Base-by-base conservation (phyloP, 2,113 vertebrate species). In the Stigmatopora argus region DNA sequence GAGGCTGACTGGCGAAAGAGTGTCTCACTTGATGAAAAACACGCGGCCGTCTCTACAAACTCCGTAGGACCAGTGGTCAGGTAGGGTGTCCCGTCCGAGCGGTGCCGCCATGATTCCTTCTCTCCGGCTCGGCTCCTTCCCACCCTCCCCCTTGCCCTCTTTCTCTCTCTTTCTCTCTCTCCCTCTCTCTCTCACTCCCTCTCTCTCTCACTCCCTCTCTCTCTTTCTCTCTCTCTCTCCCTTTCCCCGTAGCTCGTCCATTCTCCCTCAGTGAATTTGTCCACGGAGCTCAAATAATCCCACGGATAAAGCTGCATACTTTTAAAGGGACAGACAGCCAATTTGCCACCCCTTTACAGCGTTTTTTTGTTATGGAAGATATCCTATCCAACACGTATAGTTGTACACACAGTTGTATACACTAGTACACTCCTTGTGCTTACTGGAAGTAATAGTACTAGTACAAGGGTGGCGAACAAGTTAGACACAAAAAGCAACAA, bases 21-120 rank as follows among this genome's bases (percentile, higher is more conserved):
- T 14, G 26, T 61, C 94, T 92, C 87, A 98, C 95, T 95, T 92
- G 70, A 96, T 95, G 57, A 98, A 97, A 89, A 97, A 98, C 71
- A 98, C 94, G 41, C 95, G 91, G 53, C 95, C 95, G 78, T 96
- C 95, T 74, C 85, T 77, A 67, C 94, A 95, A 75, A 98, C 95
- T 83, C 95, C 95, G 62, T 95, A 97, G 26, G 95, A 96, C 94
- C 95, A 98, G 89, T 90, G 90, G 75, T 93, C 94, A 87, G 95
- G 95, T 89, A 98, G 88, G 74, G 90, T 89, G 89, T 96, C 94
- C 93, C 94, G 92, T 90, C 91, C 92, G 87, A 91, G 90, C 79
- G 90, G 88, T 76, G 90, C 92, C 92, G 93, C 93, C 94, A 95
- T 94, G 93, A 94, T 86, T 77, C 91, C 90, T 89, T 84, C 72